A percentile compares a stretch with the other conserved stretches of the same genome.
Evolutionary conservation across 2,113 vertebrate genomes (phyloP).

Genomic region (Phrynosoma blainvillii): DNA sequence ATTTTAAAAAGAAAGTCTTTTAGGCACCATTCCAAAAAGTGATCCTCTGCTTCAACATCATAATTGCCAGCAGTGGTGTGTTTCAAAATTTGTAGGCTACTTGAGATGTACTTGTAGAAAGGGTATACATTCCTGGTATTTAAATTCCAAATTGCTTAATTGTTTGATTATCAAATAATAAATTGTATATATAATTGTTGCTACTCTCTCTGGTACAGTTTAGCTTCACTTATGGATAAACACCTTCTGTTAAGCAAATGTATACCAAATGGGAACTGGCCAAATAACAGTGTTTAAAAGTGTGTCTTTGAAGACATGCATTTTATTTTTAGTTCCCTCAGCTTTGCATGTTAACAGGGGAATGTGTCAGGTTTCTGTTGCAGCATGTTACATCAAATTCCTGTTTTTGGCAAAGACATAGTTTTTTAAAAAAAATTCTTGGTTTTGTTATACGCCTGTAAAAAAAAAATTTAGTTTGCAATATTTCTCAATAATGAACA

Average conservation of each 20-base stretch:
- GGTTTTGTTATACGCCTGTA: background rate
- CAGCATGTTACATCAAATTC: background rate
- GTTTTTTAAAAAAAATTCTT: background rate
- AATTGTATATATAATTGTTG: background rate
- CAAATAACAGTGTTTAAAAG: slow-evolving; percentile 24
- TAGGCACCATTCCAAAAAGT: background rate
- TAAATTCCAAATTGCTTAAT: slow-evolving; percentile 23
- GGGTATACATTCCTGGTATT: background rate
- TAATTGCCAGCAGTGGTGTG: background rate
- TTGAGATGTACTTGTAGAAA: slow-evolving; percentile 2
- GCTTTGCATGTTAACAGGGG: slow-evolving; percentile 13
- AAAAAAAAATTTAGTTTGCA: background rate
- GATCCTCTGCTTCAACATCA: background rate
- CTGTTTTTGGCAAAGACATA: background rate
- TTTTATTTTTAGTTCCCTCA: slow-evolving; percentile 6
- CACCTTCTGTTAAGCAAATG: background rate
- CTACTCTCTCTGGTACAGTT: slow-evolving; percentile 21
- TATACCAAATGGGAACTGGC: background rate
- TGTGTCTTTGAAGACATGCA: background rate
- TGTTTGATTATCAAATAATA: slow-evolving; percentile 29
- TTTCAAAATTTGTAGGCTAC: background rate
- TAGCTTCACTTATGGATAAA: slow-evolving; percentile 20
- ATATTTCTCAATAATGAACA: background rate
- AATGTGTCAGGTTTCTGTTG: background rate
- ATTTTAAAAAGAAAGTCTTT: background rate